Base-by-base conservation (phyloP, 2,797 vertebrate genomes). In the Diplodus puntazzo region DNA sequence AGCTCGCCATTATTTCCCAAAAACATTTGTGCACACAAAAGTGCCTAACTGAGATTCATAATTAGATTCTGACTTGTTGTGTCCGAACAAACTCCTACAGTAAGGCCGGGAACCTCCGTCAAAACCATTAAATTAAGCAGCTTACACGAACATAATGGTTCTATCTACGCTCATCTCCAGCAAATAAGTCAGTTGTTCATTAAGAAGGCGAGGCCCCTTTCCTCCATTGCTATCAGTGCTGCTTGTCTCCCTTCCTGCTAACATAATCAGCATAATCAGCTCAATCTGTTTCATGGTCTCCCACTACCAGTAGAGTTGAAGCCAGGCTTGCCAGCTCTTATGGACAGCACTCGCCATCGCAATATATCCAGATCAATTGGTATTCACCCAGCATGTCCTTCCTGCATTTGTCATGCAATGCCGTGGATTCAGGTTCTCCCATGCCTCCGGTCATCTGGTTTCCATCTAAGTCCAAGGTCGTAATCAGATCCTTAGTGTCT, bases 181-280 rank as follows among this genome's bases (percentile, higher is more conserved):
- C 48, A 71, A 72, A 76, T 63, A 69, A 75, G 73, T 77, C 72
- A 79, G 77, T 49, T 73, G 67, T 83, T 86, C 72, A 87, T 85
- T 80, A 78, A 49, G 69, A 64, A 67, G 49, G 11, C 43, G 34
- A 42, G 72, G 55, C 34, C 48, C 76, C 76, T 42, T 73, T 75
- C 62, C 62, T 85, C 72, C 34, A 13, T 25, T 61, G 73, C 69
- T 74, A 75, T 90, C 79, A 80, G 77, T 66, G 55, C 79, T 74
- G 75, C 70, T 79, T 83, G 81, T 87, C 81, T 83, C 63, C 77
- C 57, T 71, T 73, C 69, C 80, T 84, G 75, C 60, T 81, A 83
- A 87, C 80, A 89, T 83, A 89, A 91, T 91, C 81, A 87, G 77
- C 80, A 83, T 86, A 90, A 91, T 91, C 87, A 89, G 80, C 80